Evolutionary conservation across 1,140 invertebrate species (phyloP), one percentile per base, ranked within the genome.

Genomic region (Drosophila aff.): DNA sequence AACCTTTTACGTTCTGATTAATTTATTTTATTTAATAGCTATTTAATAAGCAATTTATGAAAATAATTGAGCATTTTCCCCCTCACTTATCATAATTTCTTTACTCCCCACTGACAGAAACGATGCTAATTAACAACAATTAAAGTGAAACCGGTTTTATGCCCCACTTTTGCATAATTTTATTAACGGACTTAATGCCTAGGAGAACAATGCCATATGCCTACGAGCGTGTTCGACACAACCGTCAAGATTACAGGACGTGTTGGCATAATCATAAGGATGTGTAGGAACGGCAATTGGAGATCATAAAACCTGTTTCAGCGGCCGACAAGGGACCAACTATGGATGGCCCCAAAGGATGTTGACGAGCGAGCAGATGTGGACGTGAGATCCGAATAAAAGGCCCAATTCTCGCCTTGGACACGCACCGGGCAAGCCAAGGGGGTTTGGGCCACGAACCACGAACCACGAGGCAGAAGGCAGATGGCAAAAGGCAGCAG

Each of bases 371-470:
- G 55, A 36, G 46, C 71, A 52, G 46, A 52, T 73, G 71, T 43
- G 71, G 53, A 73, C 69, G 71, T 73, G 71, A 76, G 55, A 60
- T n/a, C 36, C 53, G 11, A 53, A 53, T 67, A 53, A 67, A 52
- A 55, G 26, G 72, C 44, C 38, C 74, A 76, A 65, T 76, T 59
- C 53, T 58, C 74, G 64, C 52, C 28, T 65, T 53, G 76, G 61
- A 80, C 76, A 79, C 68, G 64, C 65, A 57, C 50, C 15, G 23
- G 53, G 43, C 53, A 40, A 46, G 26, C 61, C 64, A 47, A 23
- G 33, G 61, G 58, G 40, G 13, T 26, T 5, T 36, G 46, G 15
- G 38, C 28, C 26, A 16, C 13, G 36, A 18, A 33, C 28, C 26
- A 16, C 13, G 36, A 18, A 33, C 28, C 16, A 18, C 18, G 63